These are phyloP conservation scores for Artemia sp. DNA, from an alignment of 2,888 invertebrate species.

Conservation along the genomic window DNA sequence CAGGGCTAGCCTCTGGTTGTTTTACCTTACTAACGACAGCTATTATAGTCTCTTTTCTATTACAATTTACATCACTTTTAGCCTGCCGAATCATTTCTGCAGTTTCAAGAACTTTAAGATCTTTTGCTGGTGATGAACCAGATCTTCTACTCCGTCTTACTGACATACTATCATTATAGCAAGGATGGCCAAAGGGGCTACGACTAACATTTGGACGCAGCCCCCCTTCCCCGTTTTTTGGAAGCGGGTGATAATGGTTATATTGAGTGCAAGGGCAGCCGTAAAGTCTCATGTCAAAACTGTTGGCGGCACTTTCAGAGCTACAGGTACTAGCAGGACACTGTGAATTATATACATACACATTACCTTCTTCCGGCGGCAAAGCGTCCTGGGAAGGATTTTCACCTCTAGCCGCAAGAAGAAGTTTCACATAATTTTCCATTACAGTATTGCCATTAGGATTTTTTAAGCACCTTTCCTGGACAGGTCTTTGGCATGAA, in stretches of 20 bases:
- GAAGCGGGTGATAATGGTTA: constrained; percentile 14
- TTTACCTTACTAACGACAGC: constrained; percentile 8
- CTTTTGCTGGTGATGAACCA: constrained; percentile 15
- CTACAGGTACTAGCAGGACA: constrained; percentile 28
- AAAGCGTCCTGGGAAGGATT: neutral
- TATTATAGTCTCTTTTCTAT: neutral
- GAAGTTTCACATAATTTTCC: constrained; percentile 21
- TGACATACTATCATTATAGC: neutral
- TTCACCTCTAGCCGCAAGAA: constrained; percentile 12
- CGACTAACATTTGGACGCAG: constrained; percentile 15
- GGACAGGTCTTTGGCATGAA: neutral
- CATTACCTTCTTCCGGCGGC: constrained; percentile 23
- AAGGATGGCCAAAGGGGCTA: neutral
- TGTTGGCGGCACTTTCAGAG: constrained; percentile 29
- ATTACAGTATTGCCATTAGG: constrained; percentile 15
- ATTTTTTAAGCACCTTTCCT: neutral
- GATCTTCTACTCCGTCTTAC: neutral
- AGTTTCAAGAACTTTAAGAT: constrained; percentile 18
- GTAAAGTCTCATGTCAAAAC: constrained; percentile 29
- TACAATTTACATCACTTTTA: constrained; percentile 14
- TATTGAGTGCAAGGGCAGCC: constrained; percentile 15
- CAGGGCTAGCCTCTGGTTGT: constrained; percentile 27
- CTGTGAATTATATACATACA: constrained; percentile 22
- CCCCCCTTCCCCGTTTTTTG: constrained; percentile 8
- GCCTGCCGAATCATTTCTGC: constrained; percentile 19